A percentile compares a stretch with the other conserved stretches of the same genome.
Evolutionary conservation across 1,140 invertebrate genomes (phyloP).

Genomic region (Ceratitis capitata): DNA sequence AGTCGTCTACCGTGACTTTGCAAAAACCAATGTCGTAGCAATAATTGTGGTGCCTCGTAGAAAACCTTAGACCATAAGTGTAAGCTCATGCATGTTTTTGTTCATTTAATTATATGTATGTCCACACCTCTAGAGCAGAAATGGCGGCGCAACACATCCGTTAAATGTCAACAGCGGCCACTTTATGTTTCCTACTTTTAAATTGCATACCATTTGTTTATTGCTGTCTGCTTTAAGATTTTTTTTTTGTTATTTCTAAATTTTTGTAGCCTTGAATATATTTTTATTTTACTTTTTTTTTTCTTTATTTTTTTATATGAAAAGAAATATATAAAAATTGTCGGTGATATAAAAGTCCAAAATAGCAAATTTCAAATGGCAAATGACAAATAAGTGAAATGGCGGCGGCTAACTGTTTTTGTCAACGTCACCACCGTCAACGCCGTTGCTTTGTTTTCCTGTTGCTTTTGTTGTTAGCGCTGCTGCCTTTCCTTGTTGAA

Average conservation of each 20-base stretch:
- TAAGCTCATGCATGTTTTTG: neutral
- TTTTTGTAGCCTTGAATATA: neutral
- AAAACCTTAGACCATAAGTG: neutral
- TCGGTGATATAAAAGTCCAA: neutral
- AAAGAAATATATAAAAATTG: neutral
- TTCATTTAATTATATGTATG: neutral
- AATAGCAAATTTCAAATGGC: neutral
- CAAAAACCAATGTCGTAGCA: neutral
- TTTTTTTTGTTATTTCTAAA: neutral
- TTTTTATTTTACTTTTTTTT: neutral
- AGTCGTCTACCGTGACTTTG: neutral
- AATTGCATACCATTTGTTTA: neutral
- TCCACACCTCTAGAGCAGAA: neutral
- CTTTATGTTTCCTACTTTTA: neutral
- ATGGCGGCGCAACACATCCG: neutral
- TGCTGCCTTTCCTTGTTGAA: neutral
- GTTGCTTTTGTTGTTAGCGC: neutral
- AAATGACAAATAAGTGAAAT: neutral
- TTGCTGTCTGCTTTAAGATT: neutral
- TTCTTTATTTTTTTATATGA: neutral
- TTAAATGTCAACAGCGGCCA: neutral
- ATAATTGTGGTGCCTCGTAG: neutral
- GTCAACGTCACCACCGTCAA: neutral
- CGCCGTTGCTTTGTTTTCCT: neutral
- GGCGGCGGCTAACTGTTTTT: neutral